Evolutionary conservation across 1,140 invertebrate genomes (phyloP).

Genomic region (Drosophila watanabei): DNA sequence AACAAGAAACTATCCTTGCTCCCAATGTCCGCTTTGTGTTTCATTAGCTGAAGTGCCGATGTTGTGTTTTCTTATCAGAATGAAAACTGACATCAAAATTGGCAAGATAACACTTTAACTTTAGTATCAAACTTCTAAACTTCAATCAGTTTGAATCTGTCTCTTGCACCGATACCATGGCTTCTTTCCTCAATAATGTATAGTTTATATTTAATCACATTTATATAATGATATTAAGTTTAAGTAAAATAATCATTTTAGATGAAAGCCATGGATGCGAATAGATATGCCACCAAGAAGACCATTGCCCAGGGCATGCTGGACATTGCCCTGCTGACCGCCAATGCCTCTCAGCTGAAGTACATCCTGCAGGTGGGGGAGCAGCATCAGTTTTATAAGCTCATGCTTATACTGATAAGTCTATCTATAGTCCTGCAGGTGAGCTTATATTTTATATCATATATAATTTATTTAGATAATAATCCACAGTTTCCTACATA

Average conservation of each 20-base stretch:
- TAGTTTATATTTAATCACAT: not conserved
- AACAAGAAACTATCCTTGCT: conserved; percentile 23
- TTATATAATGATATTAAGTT: too few relatives aligned
- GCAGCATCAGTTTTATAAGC: conserved; percentile 93
- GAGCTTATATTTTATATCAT: conserved; percentile 55
- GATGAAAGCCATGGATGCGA: conserved; percentile 91
- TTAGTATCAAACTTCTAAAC: not conserved
- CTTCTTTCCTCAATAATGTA: conserved; percentile 40
- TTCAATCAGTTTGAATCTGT: conserved; percentile 13
- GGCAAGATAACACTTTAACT: conserved; percentile 47
- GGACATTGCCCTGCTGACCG: conserved; percentile 92
- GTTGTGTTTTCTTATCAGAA: conserved; percentile 38
- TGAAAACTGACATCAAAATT: conserved; percentile 24
- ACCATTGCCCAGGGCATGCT: conserved; percentile 94
- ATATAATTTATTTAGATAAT: not conserved
- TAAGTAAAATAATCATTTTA: conserved; percentile 67
- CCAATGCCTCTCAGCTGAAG: conserved; percentile 95
- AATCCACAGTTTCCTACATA: conserved; percentile 40
- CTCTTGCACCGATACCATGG: conserved; percentile 29
- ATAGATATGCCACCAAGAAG: conserved; percentile 94
- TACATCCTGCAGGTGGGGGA: conserved; percentile 94
- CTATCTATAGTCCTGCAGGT: conserved; percentile 96
- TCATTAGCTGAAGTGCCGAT: conserved; percentile 36
- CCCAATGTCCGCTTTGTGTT: conserved; percentile 28
- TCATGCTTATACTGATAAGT: conserved; percentile 93